phyloP scores from a whole-genome alignment of 2,113 vertebrate genomes.

The Campylomormyrus tamandua region DNA sequence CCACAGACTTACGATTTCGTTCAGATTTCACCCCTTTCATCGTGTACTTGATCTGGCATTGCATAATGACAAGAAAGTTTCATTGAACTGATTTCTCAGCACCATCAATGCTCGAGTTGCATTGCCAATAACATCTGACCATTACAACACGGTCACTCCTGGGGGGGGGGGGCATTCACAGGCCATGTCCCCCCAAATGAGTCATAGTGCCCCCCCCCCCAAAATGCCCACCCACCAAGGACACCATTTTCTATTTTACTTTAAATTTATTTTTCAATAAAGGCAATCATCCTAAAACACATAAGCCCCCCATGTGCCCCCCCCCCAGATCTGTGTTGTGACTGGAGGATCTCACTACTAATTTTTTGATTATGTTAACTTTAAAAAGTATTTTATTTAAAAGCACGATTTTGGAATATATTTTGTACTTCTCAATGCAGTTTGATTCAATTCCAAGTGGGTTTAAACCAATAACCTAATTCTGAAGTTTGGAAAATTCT shows the following conservation, averaged over 20 bases:
- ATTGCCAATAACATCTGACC: neutral
- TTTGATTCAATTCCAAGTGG: too few relatives aligned
- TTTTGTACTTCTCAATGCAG: too few relatives aligned
- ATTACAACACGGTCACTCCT: neutral
- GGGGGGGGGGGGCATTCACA: neutral
- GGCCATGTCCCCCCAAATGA: neutral
- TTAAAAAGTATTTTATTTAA: too few relatives aligned
- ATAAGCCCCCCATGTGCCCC: neutral
- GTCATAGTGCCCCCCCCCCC: neutral
- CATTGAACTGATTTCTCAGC: neutral
- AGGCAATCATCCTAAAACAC: neutral
- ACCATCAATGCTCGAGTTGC: neutral
- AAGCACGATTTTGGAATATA: too few relatives aligned
- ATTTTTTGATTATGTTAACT: too few relatives aligned
- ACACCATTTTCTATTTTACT: neutral
- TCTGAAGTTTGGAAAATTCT: too few relatives aligned
- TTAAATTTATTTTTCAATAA: neutral
- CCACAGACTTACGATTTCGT: too few relatives aligned
- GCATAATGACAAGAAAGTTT: neutral
- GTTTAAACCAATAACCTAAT: too few relatives aligned
- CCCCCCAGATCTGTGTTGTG: too few relatives aligned
- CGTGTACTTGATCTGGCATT: neutral
- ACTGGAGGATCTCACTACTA: too few relatives aligned
- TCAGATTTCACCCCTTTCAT: neutral
- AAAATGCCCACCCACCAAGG: neutral